Evolutionary conservation across 2,888 invertebrate species (phyloP).

Genomic region (Polyommatus iphigenia): DNA sequence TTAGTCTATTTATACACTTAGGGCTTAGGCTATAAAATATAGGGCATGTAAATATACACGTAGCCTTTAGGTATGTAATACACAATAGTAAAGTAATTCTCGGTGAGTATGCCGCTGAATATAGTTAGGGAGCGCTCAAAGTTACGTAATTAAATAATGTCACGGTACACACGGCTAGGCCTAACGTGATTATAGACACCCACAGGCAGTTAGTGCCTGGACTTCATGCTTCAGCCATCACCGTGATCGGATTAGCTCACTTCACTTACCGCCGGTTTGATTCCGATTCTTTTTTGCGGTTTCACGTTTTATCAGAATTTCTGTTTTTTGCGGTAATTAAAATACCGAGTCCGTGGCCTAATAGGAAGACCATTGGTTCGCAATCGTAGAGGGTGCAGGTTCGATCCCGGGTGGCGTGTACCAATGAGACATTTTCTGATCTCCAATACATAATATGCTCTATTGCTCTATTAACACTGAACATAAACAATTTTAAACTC

Average conservation of each 20-base stretch:
- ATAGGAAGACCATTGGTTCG: too few relatives aligned
- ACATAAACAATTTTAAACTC: too few relatives aligned
- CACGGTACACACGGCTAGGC: constrained; percentile 19
- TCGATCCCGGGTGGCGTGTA: too few relatives aligned
- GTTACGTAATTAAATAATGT: constrained; percentile 26
- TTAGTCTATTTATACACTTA: too few relatives aligned
- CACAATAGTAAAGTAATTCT: constrained; percentile 4
- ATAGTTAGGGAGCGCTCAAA: constrained; percentile 21
- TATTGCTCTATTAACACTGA: too few relatives aligned
- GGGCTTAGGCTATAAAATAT: not conserved
- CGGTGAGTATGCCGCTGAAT: constrained; percentile 1
- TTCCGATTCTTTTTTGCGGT: not conserved
- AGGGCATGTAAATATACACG: not conserved
- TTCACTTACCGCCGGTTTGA: not conserved
- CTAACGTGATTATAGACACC: constrained; percentile 25
- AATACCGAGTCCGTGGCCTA: too few relatives aligned
- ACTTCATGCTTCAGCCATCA: constrained; percentile 18
- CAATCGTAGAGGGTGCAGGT: too few relatives aligned
- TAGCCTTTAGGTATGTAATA: not conserved
- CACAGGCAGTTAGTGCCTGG: constrained; percentile 17
- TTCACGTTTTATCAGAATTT: not conserved
- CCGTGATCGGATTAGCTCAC: constrained; percentile 1
- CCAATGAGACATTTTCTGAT: too few relatives aligned
- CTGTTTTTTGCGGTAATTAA: not conserved
- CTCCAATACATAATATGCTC: too few relatives aligned